These are phyloP conservation scores for Cavia aperea DNA, from an alignment of 2,113 vertebrate genomes.

Conservation along the genomic window DNA sequence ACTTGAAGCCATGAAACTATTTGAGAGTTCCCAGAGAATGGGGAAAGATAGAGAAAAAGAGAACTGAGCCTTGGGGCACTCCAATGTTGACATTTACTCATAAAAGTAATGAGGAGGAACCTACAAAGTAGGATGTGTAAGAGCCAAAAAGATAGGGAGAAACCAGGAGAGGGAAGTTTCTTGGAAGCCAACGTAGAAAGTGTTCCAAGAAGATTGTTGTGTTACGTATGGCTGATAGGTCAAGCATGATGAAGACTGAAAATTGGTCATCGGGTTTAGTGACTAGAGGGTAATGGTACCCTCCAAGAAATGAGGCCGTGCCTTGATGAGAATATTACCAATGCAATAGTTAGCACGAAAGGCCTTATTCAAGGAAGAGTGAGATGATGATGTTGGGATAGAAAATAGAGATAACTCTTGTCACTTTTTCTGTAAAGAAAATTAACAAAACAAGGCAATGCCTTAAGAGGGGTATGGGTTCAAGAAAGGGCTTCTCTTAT, in stretches of 20 bases:
- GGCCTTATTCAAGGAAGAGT: neutral
- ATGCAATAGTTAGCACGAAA: neutral
- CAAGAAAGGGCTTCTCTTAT: constrained; percentile 13
- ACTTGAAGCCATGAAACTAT: neutral
- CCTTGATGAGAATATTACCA: neutral
- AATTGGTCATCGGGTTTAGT: neutral
- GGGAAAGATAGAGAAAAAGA: neutral
- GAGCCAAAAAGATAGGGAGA: constrained; percentile 5
- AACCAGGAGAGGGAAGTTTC: constrained; percentile 1
- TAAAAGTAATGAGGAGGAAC: constrained; percentile 9
- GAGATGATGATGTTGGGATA: neutral
- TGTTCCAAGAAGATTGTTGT: constrained; percentile 15
- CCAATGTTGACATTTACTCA: constrained; percentile 23
- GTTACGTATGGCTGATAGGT: neutral
- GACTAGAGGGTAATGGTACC: neutral
- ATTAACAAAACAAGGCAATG: neutral
- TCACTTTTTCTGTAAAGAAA: neutral
- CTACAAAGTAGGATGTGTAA: constrained; percentile 1
- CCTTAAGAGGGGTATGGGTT: neutral
- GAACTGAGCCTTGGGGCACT: neutral
- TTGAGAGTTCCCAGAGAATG: neutral
- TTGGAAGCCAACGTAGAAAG: constrained; percentile 1
- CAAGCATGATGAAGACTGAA: neutral
- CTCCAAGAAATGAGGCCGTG: no score
- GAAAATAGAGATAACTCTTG: neutral